Evolutionary conservation across 2,113 vertebrate genomes (phyloP).

Genomic region (Peromyscus maniculatus): DNA sequence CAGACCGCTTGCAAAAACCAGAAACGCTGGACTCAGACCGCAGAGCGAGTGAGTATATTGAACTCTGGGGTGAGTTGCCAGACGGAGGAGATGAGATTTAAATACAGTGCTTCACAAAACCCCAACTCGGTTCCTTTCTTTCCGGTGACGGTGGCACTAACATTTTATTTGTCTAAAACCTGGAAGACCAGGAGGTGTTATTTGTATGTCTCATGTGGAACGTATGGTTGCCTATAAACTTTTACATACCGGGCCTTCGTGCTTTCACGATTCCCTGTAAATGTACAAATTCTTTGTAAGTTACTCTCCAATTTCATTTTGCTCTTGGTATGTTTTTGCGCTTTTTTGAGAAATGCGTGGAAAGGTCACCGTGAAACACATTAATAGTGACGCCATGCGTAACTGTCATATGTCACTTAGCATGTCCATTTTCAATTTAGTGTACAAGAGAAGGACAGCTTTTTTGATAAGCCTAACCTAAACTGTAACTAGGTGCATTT

Average conservation of each 20-base stretch:
- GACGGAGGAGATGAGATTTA: conserved; percentile 54
- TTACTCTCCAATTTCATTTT: background rate
- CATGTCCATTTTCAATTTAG: background rate
- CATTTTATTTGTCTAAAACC: conserved; percentile 56
- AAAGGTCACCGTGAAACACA: background rate
- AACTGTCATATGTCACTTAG: background rate
- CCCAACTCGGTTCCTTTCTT: background rate
- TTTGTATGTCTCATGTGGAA: background rate
- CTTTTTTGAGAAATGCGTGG: conserved; percentile 30
- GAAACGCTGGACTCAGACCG: conserved; percentile 70
- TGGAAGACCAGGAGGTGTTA: background rate
- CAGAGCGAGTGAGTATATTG: conserved; percentile 84
- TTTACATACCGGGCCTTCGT: background rate
- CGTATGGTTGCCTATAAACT: background rate
- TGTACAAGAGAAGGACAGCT: background rate
- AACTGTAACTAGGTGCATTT: background rate
- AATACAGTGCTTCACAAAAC: conserved; percentile 32
- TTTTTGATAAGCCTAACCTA: background rate
- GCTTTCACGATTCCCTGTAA: background rate
- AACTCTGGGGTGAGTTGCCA: conserved; percentile 50
- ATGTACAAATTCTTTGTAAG: conserved; percentile 47
- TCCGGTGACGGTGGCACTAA: background rate
- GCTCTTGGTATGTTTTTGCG: background rate
- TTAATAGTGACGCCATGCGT: background rate
- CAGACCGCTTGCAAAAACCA: conserved; percentile 61